phyloP scores from a whole-genome alignment of 2,113 vertebrate genomes.

The Paradoxurus hermaphroditus region DNA sequence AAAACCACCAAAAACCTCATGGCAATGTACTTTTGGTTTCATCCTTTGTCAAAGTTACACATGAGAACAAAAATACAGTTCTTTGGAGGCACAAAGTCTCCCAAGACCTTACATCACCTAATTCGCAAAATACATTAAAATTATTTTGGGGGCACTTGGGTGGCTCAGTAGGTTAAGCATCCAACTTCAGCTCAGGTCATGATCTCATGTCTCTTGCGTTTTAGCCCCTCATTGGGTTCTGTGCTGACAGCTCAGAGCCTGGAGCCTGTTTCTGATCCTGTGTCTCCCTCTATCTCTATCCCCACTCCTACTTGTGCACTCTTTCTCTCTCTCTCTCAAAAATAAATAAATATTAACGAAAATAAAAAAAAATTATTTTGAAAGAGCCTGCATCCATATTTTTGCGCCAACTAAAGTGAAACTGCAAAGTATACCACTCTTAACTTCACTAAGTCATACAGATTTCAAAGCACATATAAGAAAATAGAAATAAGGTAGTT shows the following conservation, averaged over 20 bases:
- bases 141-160: neutral
- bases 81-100: neutral
- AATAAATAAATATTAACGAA: too few relatives aligned
- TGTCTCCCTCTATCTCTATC: too few relatives aligned
- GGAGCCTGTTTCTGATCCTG: too few relatives aligned
- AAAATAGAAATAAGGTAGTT: neutral
- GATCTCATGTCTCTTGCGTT: too few relatives aligned
- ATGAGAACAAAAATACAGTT: neutral
- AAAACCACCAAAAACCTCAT: neutral
- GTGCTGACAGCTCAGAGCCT: too few relatives aligned
- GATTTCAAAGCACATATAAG: neutral
- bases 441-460: neutral
- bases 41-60: neutral
- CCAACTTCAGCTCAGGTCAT: too few relatives aligned
- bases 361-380: neutral
- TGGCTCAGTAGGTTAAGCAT: too few relatives aligned
- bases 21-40: neutral
- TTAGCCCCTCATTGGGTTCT: too few relatives aligned
- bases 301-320: too few relatives aligned
- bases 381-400: neutral
- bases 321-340: too few relatives aligned
- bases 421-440: neutral
- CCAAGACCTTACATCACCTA: neutral
- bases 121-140: neutral
- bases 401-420: neutral